Evolutionary conservation across 2,888 invertebrate genomes (phyloP).

Genomic region (Palloptera scutellata): DNA sequence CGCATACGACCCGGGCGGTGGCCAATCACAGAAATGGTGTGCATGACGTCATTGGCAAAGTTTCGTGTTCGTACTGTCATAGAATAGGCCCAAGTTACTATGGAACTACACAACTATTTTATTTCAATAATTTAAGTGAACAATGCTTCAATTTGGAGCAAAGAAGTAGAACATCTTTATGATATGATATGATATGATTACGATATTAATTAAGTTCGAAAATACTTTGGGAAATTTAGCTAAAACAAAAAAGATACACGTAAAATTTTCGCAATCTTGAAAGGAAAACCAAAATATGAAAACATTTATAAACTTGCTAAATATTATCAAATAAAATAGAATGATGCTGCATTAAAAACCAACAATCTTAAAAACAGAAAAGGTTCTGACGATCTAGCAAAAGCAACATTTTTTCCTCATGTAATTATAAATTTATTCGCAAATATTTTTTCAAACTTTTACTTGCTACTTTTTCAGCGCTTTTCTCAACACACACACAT

Average conservation of each 20-base stretch:
- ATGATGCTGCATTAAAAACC: constrained; percentile 36
- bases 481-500: background rate
- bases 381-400: constrained; percentile 24
- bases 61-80: background rate
- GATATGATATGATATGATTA: constrained; percentile 28
- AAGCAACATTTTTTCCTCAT: constrained; percentile 17
- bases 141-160: background rate
- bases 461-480: constrained; percentile 3
- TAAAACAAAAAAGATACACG: constrained; percentile 14
- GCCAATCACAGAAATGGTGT: no score
- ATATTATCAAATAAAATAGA: constrained; percentile 37
- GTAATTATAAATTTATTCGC: constrained; percentile 30
- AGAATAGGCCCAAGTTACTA: background rate
- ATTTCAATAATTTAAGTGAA: background rate
- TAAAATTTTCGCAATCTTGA: no score
- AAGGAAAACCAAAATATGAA: no score
- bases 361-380: constrained; percentile 35
- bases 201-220: constrained; percentile 6
- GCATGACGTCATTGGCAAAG: background rate
- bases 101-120: background rate
- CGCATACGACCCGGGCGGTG: no score
- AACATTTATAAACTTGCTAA: constrained; percentile 24
- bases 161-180: constrained; percentile 41
- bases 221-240: constrained; percentile 12
- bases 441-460: constrained; percentile 20